Conservation (phyloP, 2,113 vertebrate species). For the Donacobius atricapilla region DNA sequence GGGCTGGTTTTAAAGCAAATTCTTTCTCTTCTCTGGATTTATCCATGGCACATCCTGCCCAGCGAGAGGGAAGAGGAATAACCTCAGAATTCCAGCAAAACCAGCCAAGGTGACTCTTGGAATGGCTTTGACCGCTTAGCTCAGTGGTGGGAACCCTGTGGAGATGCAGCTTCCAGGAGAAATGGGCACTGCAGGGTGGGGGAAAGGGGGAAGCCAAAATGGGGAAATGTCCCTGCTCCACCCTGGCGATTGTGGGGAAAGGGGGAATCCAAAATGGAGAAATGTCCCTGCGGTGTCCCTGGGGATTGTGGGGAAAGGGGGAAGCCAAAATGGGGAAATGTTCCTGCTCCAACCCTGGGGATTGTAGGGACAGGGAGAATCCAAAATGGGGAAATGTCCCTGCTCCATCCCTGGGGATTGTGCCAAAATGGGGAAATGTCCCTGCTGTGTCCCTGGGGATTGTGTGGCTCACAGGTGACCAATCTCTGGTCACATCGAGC, state of each 20-base stretch:
- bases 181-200: background rate
- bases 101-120: background rate
- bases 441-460: background rate
- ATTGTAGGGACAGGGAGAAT: background rate
- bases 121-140: background rate
- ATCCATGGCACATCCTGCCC: background rate
- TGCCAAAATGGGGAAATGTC: background rate
- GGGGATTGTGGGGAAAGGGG: background rate
- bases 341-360: background rate
- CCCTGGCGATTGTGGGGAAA: background rate
- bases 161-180: background rate
- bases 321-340: background rate
- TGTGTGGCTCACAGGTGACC: background rate
- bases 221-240: background rate
- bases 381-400: background rate
- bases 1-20: background rate
- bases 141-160: background rate
- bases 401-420: background rate
- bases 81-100: background rate
- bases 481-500: background rate
- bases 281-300: background rate
- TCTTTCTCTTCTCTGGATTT: background rate
- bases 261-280: background rate
- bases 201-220: background rate
- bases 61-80: background rate